Percentiles rank a stretch among this genome's conserved stretches.
Evolutionary conservation across 2,888 invertebrate species (phyloP).

Genomic region (Ophion ventricosus): DNA sequence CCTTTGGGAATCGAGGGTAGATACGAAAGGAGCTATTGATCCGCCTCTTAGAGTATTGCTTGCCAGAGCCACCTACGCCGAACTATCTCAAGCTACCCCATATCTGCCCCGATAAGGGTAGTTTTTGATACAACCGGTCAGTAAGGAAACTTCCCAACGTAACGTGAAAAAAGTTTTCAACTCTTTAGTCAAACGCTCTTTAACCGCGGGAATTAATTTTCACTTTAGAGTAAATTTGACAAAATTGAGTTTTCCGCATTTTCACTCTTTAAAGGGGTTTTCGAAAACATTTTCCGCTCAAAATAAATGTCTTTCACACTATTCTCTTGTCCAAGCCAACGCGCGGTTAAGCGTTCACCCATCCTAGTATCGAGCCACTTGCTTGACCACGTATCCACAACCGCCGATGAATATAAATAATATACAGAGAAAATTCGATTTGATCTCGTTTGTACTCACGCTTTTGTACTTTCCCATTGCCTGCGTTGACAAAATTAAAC

Average conservation of each 20-base stretch:
- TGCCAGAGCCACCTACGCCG: slow-evolving; percentile 78
- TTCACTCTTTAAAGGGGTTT: too few relatives aligned
- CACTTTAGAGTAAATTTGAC: too few relatives aligned
- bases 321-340: too few relatives aligned
- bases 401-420: too few relatives aligned
- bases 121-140: slow-evolving; percentile 65
- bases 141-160: slow-evolving; percentile 64
- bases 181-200: neutral
- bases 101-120: slow-evolving; percentile 57
- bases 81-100: slow-evolving; percentile 65
- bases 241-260: too few relatives aligned
- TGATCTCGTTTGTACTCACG: slow-evolving; percentile 11
- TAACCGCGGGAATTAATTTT: too few relatives aligned
- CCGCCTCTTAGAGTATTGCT: slow-evolving; percentile 60
- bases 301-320: too few relatives aligned
- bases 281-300: too few relatives aligned
- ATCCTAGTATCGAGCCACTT: too few relatives aligned
- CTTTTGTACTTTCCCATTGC: neutral
- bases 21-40: slow-evolving; percentile 76
- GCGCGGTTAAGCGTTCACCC: too few relatives aligned
- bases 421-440: neutral
- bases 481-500: neutral
- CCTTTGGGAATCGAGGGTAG: slow-evolving; percentile 62
- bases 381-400: too few relatives aligned
- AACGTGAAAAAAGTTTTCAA: slow-evolving; percentile 18